Evolutionary conservation across 2,113 vertebrate genomes (phyloP), one percentile per base, ranked within the genome.

Genomic region (Ictalurus punctatus): DNA sequence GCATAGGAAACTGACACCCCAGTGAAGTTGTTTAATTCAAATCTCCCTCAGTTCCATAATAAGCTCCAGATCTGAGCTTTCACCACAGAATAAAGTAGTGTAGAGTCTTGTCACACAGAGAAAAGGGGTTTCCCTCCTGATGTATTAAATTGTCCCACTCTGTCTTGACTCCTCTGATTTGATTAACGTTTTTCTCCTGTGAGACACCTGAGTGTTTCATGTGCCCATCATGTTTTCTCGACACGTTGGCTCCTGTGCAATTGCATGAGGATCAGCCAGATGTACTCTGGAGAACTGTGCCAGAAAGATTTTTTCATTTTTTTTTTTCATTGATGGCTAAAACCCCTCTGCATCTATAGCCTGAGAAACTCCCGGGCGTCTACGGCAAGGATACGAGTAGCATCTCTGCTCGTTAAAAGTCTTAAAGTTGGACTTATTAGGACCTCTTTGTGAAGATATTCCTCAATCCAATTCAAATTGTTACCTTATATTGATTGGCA

Each of bases 201-300:
- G 59, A 61, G 52, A 83, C 65, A 59, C 59, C 58, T 83, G 10
- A 40, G 67, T 88, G 71, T 90, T 90, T 90, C 58, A 90, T 88
- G 86, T 81, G 59, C 61, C 87, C 84, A 71, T 86, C 59, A 86
- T 61, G 61, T 87, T 63, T 84, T 86, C 54, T 86, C 9, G 54
- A 48, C 80, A 30, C 44, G 58, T 67, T 48, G 74, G 80, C 80
- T 76, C 83, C 83, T n/a, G 83, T 54, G 84, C n/a, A 19, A 69
- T 59, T 74, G 79, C 76, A 86, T 65, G 61, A 73, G 52, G 74
- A 84, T 78, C 83, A 78, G 69, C 34, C 83, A 21, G 40, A 34
- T 59, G 86, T 81, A 67, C 58, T 61, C 79, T n/a, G n/a, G 83
- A 86, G 69, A 54, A 58, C 67, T 56, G 27, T 37, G 54, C 54